These are phyloP conservation scores for Orchesellides sinensis DNA, from an alignment of 2,888 invertebrate genomes.

Conservation along the genomic window DNA sequence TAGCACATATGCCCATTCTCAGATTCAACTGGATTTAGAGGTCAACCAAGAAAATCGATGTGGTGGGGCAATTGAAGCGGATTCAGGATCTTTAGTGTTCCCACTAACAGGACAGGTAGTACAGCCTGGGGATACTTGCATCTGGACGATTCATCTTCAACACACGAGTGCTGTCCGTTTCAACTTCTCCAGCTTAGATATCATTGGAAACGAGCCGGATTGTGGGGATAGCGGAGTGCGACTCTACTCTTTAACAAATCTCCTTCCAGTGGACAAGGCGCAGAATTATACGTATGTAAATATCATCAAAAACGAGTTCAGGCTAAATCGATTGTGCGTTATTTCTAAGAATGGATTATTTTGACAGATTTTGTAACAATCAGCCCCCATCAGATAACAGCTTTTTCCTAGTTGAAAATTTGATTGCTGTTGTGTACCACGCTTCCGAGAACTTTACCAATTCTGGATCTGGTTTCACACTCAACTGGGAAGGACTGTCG, in stretches of 20 bases:
- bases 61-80: conserved; percentile 26
- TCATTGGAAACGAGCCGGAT: neutral
- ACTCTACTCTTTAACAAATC: conserved; percentile 38
- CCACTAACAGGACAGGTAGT: neutral
- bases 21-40: too few species aligned
- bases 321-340: neutral
- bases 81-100: neutral
- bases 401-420: conserved; percentile 3
- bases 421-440: conserved; percentile 4
- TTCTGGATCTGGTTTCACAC: conserved; percentile 8
- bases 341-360: neutral
- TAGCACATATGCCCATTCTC: too few species aligned
- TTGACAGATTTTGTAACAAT: conserved; percentile 16
- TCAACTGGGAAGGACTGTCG: conserved; percentile 10
- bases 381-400: neutral
- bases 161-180: conserved; percentile 18
- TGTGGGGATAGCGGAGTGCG: conserved; percentile 28
- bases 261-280: neutral
- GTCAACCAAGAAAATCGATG: conserved; percentile 10
- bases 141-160: conserved; percentile 40
- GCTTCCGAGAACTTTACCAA: neutral
- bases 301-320: neutral
- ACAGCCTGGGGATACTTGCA: conserved; percentile 10
- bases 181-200: conserved; percentile 26
- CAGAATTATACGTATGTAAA: conserved; percentile 14